Percentiles rank a stretch among this genome's conserved stretches.
phyloP scores from a whole-genome alignment of 2,113 vertebrate species.

The Cyanoliseus patagonus region DNA sequence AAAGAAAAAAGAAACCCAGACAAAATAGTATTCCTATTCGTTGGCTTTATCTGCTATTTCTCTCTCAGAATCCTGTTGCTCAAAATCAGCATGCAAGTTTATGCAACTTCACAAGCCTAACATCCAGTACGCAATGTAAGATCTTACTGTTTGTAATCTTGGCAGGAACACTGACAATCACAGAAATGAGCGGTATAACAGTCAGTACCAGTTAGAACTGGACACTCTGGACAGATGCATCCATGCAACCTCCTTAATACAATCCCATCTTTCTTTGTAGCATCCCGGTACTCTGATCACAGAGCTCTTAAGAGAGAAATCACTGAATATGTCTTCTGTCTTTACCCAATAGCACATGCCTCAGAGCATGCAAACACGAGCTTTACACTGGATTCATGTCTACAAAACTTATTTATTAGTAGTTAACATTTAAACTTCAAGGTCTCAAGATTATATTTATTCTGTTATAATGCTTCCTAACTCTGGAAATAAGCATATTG shows the following conservation, averaged over 20 bases:
- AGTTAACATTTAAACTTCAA: background rate
- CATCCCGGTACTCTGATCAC: background rate
- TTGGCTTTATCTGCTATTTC: background rate
- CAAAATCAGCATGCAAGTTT: background rate
- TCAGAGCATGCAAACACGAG: background rate
- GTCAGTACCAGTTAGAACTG: background rate
- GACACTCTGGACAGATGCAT: background rate
- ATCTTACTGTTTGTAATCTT: background rate
- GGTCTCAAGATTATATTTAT: background rate
- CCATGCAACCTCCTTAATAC: background rate
- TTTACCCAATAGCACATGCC: background rate
- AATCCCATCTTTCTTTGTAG: background rate
- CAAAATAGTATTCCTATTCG: background rate
- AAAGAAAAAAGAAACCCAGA: background rate
- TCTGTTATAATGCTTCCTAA: background rate
- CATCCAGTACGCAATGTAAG: background rate
- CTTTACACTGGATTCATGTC: background rate
- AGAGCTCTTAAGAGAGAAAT: background rate
- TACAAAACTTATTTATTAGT: background rate
- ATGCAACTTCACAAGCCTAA: background rate
- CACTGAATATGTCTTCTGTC: background rate
- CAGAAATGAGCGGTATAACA: background rate
- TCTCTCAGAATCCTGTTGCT: background rate
- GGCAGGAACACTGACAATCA: background rate
- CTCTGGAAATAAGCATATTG: background rate